Percentiles rank a stretch among this genome's conserved stretches.
Conservation (phyloP, 2,797 vertebrate species). For the Microcaecilia unicolor region DNA sequence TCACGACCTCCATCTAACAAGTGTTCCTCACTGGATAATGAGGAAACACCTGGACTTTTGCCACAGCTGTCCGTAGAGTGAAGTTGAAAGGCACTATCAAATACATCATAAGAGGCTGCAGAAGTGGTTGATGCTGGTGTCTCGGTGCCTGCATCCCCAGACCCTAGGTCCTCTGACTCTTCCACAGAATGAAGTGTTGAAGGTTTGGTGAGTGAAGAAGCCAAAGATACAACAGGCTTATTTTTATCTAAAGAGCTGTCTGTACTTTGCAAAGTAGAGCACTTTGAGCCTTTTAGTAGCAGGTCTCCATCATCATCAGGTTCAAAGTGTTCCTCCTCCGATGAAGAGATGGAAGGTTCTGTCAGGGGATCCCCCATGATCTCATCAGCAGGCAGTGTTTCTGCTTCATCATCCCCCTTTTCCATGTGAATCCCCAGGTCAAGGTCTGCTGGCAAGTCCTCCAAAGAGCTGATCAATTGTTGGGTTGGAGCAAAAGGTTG, state of each 20-base stretch:
- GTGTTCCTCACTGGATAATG: slow-evolving; percentile 73
- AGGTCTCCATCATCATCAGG: slow-evolving; percentile 63
- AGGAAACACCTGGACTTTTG: slow-evolving; percentile 63
- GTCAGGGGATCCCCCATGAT: slow-evolving; percentile 64
- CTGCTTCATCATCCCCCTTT: slow-evolving; percentile 58
- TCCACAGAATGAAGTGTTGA: slow-evolving; percentile 61
- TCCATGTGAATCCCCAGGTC: slow-evolving; percentile 77
- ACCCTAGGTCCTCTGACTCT: slow-evolving; percentile 31
- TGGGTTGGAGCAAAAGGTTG: too few relatives aligned
- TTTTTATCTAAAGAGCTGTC: too few relatives aligned
- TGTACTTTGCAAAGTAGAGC: background rate
- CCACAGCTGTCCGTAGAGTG: slow-evolving; percentile 71
- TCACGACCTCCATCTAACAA: too few relatives aligned
- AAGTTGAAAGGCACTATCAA: slow-evolving; percentile 69
- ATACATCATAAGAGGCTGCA: slow-evolving; percentile 60
- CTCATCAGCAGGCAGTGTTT: slow-evolving; percentile 69
- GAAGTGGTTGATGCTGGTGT: slow-evolving; percentile 69
- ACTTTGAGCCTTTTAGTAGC: slow-evolving; percentile 52
- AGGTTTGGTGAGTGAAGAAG: slow-evolving; percentile 29
- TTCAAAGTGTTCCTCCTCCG: too few relatives aligned
- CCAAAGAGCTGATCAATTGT: slow-evolving; percentile 7
- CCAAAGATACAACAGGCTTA: background rate
- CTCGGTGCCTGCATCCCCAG: slow-evolving; percentile 42
- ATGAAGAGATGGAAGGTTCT: slow-evolving; percentile 51
- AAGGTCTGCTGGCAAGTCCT: slow-evolving; percentile 49